These are phyloP conservation scores for Tetragnatha montana DNA, from an alignment of 2,888 invertebrate genomes.

Conservation along the genomic window DNA sequence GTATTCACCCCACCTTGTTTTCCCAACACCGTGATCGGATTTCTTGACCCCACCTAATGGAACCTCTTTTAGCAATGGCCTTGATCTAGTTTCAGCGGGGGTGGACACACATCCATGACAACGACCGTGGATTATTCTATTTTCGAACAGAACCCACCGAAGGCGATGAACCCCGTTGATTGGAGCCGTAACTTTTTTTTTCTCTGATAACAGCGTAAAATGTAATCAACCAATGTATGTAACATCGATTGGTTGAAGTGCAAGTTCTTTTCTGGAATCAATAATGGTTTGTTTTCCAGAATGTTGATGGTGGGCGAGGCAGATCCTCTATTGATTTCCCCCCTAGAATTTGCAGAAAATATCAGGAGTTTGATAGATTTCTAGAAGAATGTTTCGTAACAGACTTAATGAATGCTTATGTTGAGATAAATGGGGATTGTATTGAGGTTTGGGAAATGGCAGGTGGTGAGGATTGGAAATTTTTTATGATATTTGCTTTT, in stretches of 20 bases:
- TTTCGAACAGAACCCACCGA: neutral
- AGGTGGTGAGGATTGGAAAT: neutral
- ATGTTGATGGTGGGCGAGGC: neutral
- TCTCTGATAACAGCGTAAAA: neutral
- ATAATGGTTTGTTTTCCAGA: neutral
- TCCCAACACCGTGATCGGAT: neutral
- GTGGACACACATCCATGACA: slow-evolving; percentile 11
- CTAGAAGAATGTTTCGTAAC: neutral
- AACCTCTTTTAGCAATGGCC: slow-evolving; percentile 2
- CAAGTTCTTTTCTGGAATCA: neutral
- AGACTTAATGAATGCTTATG: neutral
- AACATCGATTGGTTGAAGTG: neutral
- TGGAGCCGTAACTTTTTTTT: neutral
- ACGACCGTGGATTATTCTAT: slow-evolving; percentile 1
- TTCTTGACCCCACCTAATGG: neutral
- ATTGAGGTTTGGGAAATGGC: neutral
- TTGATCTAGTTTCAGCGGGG: slow-evolving; percentile 37
- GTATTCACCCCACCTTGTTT: neutral
- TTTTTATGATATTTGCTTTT: neutral
- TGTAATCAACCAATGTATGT: neutral
- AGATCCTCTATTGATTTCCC: neutral
- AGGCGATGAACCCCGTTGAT: slow-evolving; percentile 11
- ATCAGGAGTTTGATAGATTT: neutral
- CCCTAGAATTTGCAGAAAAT: neutral
- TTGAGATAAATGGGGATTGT: neutral